A percentile compares a stretch with the other conserved stretches of the same genome.
Evolutionary conservation across 1,140 invertebrate species (phyloP).

Genomic region (Mycetomoellerius zeteki): DNA sequence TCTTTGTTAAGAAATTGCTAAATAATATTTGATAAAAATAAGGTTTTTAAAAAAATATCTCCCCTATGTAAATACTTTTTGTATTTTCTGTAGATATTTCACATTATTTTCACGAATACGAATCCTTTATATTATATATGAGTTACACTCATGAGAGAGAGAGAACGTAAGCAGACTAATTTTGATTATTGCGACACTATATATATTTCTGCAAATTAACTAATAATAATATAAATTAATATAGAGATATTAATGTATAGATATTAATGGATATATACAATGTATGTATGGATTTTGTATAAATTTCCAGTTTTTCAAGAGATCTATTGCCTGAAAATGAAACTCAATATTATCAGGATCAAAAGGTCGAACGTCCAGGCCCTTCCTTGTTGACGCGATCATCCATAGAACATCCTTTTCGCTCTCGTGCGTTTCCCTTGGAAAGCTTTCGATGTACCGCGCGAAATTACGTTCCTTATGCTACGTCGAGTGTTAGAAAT

Average conservation of each 20-base stretch:
- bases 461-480: constrained; percentile 37
- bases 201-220: not conserved
- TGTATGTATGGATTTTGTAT: constrained; percentile 2
- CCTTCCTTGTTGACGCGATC: constrained; percentile 58
- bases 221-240: not conserved
- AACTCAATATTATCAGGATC: constrained; percentile 3
- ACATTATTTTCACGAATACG: not conserved
- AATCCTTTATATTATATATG: not conserved
- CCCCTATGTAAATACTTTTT: too few species aligned
- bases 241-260: not conserved
- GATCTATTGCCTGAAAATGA: not conserved
- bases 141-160: not conserved
- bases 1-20: too few species aligned
- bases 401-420: constrained; percentile 48
- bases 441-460: constrained; percentile 49
- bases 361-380: constrained; percentile 47
- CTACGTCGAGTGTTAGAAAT: constrained; percentile 47
- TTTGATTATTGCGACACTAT: not conserved
- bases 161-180: not conserved
- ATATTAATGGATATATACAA: not conserved
- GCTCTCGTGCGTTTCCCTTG: constrained; percentile 28
- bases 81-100: not conserved
- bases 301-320: not conserved
- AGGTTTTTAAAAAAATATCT: too few species aligned
- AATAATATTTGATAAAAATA: too few species aligned